Evolutionary conservation across 2,113 vertebrate species (phyloP), one percentile per base, ranked within the genome.

Genomic region (Brachyhypopomus occidentalis): DNA sequence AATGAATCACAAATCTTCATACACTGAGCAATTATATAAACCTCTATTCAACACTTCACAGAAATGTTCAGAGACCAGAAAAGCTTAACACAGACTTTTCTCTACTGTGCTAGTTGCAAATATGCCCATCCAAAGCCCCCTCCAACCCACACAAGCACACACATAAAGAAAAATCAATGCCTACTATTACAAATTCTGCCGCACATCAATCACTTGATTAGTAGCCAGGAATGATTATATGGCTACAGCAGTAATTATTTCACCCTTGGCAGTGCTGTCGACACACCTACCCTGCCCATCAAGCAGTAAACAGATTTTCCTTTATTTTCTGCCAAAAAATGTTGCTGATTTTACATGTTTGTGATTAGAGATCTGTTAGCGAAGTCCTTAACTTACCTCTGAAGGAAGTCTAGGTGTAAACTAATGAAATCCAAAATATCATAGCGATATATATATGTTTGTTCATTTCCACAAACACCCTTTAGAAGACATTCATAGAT

Each of bases 141-240:
- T 75, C 12, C 85, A 72, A 62, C 38, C 78, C 66, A 77, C 64
- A 82, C 5, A 3, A 0, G 27, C 59, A n/a, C 5, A 27, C 16
- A 36, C 34, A 71, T 59, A 30, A 38, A 72, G 22, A n/a, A 58
- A 78, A 87, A 88, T 87, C 60, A 12, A 84, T 81, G 79, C 16
- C 52, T 77, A 71, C 76, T 87, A 60, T 84, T 88, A 83, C 81
- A 59, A 78, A 83, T 78, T 87, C 79, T 84, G 59, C 79, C 9
- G 67, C 75, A 75, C 84, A 84, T 85, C 87, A 87, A 82, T 88
- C 88, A 87, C 48, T 87, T 88, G 85, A 88, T 87, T 86, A 82
- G 81, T 83, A 84, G 85, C 84, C 85, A 84, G 83, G 55, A 77
- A 82, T 75, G 82, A 88, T 88, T 86, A 89, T 78, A 85, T 72